Base-by-base conservation (phyloP, 1,140 invertebrate genomes). In the Chelonus insularis region DNA sequence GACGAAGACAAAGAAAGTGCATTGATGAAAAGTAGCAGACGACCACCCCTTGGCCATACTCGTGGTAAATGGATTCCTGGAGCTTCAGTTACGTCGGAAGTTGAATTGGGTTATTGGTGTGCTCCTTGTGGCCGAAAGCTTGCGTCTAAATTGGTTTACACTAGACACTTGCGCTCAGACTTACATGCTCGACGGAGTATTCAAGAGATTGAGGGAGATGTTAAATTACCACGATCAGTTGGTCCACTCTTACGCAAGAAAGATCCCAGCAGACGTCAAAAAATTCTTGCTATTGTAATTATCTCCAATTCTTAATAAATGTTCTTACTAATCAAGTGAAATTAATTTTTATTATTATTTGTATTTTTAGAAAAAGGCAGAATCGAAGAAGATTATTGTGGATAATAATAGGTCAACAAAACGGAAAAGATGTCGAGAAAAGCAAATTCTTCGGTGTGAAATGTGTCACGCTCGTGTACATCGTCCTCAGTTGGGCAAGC, bases 11-110 rank as follows among this genome's bases (percentile, higher is more conserved):
- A 77, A 62, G 39, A 65, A 11, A 50, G 57, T n/a, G 75, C 76
- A 57, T 77, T 25, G 12, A 29, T n/a, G 23, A 47, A 12, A 18
- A 43, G 34, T 6, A 81, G 20, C 80, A 83, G 63, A 45, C 72
- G 75, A 60, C 89, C 88, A 12, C 88, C 88, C 3, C 86, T 86
- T 6, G 84, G 84, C 45, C 86, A 90, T 62, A 90, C 89, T 0
- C 86, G 87, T 73, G 90, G 89, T 5, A 91, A 91, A 82, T 92
- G 89, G 90, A 84, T 90, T 51, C 89, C 89, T 4, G 87, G 87
- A 29, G 72, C 84, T 74, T 48, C 79, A 57, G 29, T 21, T 5
- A 37, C 23, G 14, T 12, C 37, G 29, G 74, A 84, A 79, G 60
- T 71, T 63, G 64, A 72, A 62, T 68, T 60, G 59, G 70, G 82